Percentiles rank a stretch among this genome's conserved stretches.
Evolutionary conservation across 2,113 vertebrate genomes (phyloP).

Genomic region (Chaetorhynchus papuensis): DNA sequence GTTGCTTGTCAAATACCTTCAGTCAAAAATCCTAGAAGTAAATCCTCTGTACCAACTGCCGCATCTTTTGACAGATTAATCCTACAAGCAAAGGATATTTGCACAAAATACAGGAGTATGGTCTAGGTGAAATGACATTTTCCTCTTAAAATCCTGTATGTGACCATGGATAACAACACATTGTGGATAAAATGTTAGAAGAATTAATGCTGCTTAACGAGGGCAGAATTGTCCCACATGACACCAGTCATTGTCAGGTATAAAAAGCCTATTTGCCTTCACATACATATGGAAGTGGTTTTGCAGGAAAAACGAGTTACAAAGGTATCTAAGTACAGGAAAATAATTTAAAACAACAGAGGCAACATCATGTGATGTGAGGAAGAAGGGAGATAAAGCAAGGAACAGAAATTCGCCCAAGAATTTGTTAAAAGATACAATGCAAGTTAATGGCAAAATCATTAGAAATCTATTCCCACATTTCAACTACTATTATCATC

Average conservation of each 20-base stretch:
- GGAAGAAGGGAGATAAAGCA: background rate
- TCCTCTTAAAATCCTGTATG: background rate
- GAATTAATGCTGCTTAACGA: background rate
- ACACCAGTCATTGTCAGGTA: background rate
- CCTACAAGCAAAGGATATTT: background rate
- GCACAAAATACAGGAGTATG: background rate
- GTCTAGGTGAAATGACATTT: background rate
- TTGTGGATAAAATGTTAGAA: accelerated
- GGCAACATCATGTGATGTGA: background rate
- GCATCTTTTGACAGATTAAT: background rate
- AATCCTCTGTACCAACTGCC: background rate
- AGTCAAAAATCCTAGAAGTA: background rate
- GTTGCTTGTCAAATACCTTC: background rate
- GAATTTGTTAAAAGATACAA: background rate
- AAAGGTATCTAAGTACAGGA: accelerated
- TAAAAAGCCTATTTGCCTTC: background rate
- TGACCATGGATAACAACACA: background rate
- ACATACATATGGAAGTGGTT: background rate
- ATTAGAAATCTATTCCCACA: background rate
- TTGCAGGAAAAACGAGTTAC: background rate
- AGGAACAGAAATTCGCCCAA: background rate
- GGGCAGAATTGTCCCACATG: background rate
- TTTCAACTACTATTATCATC: background rate
- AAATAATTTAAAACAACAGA: background rate
- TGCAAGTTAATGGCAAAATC: background rate